Conservation (phyloP, 1,140 invertebrate species). For the Telenomus remus region DNA sequence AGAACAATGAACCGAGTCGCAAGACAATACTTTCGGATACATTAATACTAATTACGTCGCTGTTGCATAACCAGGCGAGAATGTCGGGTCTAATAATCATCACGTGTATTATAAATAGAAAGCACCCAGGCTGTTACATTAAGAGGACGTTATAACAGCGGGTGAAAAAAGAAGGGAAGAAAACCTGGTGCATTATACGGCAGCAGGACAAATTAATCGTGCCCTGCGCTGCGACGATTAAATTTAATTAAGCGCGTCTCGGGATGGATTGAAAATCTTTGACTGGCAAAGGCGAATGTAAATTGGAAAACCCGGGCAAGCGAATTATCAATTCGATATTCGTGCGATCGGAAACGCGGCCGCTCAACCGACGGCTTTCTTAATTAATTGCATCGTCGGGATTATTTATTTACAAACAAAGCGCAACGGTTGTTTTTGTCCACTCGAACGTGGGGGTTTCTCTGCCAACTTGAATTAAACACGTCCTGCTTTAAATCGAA, state of each 20-base stretch:
- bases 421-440: too few species aligned
- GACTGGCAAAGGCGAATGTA: too few species aligned
- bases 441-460: too few species aligned
- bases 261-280: too few species aligned
- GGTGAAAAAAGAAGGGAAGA: too few species aligned
- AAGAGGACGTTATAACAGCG: constrained; percentile 15
- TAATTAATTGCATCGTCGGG: too few species aligned
- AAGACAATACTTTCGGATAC: constrained; percentile 39
- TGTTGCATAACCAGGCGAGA: constrained; percentile 17
- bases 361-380: too few species aligned
- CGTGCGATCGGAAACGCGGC: too few species aligned
- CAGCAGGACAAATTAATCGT: constrained; percentile 36
- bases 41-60: constrained; percentile 52
- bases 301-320: too few species aligned
- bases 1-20: constrained; percentile 4
- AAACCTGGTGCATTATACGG: constrained; percentile 1
- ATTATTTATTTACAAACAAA: too few species aligned
- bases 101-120: constrained; percentile 34
- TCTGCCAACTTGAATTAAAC: constrained; percentile 24
- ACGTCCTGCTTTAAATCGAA: constrained; percentile 18
- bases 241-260: constrained; percentile 4
- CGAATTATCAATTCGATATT: too few species aligned
- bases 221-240: constrained; percentile 15
- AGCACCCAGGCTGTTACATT: constrained; percentile 26
- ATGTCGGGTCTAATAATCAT: constrained; percentile 48